These are phyloP conservation scores for Serinus canaria DNA, from an alignment of 2,113 vertebrate genomes.

Conservation along the genomic window DNA sequence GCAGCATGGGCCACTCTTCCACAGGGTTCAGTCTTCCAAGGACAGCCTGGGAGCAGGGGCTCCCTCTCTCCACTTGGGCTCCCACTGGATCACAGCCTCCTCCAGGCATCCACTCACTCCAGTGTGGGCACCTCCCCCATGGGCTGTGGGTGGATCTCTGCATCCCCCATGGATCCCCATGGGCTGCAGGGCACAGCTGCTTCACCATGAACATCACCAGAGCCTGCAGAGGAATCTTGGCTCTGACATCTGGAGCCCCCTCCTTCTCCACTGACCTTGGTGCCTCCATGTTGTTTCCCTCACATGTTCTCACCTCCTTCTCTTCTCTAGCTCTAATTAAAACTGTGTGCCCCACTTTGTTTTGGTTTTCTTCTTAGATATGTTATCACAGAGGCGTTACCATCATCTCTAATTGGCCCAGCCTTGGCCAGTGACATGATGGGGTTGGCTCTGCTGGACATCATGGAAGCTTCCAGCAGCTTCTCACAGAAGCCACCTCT, in stretches of 20 bases:
- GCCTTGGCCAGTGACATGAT: not conserved
- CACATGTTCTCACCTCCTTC: not conserved
- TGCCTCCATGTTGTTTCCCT: not conserved
- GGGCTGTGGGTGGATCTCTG: not conserved
- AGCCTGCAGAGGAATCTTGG: not conserved
- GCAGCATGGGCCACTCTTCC: fast-evolving
- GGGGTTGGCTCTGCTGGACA: fast-evolving
- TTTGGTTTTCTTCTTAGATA: not conserved
- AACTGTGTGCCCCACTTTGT: not conserved
- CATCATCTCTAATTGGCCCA: not conserved
- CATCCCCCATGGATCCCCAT: not conserved
- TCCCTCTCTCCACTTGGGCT: not conserved
- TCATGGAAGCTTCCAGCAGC: not conserved
- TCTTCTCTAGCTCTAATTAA: not conserved
- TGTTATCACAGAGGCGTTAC: not conserved
- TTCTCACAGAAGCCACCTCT: not conserved
- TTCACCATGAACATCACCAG: not conserved
- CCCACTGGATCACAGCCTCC: not conserved
- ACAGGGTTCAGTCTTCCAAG: not conserved
- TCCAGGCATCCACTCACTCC: not conserved
- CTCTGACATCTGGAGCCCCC: fast-evolving
- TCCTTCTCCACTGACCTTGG: not conserved
- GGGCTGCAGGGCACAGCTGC: not conserved
- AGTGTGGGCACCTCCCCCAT: fast-evolving
- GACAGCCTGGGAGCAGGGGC: not conserved